A percentile compares a stretch with the other conserved stretches of the same genome.
Evolutionary conservation across 2,797 vertebrate genomes (phyloP).

Genomic region (Catamblyrhynchus diadema): DNA sequence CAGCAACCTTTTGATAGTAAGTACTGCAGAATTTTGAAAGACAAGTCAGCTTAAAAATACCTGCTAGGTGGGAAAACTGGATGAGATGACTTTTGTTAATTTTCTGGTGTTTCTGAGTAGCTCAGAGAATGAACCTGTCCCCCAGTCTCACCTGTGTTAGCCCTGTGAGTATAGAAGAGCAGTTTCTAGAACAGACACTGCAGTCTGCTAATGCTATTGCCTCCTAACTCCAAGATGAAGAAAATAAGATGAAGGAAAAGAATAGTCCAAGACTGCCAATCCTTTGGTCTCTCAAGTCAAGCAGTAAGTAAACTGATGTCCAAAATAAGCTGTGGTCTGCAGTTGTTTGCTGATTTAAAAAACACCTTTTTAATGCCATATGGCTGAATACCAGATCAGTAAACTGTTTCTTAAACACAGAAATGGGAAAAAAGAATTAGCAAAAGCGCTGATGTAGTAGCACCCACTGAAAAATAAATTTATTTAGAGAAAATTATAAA

Average conservation of each 20-base stretch:
- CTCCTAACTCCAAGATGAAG: not conserved
- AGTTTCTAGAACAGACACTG: not conserved
- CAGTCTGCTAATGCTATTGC: not conserved
- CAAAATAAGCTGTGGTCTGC: not conserved
- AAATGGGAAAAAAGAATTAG: not conserved
- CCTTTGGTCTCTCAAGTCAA: not conserved
- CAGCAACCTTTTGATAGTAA: not conserved
- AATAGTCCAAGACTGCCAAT: not conserved
- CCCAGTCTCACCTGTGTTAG: not conserved
- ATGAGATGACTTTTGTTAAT: not conserved
- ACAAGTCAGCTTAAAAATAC: not conserved
- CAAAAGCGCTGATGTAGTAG: not conserved
- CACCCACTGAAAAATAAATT: conserved; percentile 26
- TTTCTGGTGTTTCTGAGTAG: not conserved
- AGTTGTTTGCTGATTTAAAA: not conserved
- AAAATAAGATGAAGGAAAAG: not conserved
- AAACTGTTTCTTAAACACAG: not conserved
- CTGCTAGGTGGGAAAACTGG: not conserved
- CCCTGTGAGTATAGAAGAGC: not conserved
- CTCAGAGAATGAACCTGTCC: not conserved
- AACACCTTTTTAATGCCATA: not conserved
- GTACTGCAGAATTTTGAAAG: not conserved
- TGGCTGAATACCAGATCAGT: not conserved
- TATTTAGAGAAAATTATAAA: conserved; percentile 42
- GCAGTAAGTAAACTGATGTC: not conserved